A percentile compares a stretch with the other conserved stretches of the same genome.
phyloP scores from a whole-genome alignment of 2,113 vertebrate species.

The Oryzias curvinotus region DNA sequence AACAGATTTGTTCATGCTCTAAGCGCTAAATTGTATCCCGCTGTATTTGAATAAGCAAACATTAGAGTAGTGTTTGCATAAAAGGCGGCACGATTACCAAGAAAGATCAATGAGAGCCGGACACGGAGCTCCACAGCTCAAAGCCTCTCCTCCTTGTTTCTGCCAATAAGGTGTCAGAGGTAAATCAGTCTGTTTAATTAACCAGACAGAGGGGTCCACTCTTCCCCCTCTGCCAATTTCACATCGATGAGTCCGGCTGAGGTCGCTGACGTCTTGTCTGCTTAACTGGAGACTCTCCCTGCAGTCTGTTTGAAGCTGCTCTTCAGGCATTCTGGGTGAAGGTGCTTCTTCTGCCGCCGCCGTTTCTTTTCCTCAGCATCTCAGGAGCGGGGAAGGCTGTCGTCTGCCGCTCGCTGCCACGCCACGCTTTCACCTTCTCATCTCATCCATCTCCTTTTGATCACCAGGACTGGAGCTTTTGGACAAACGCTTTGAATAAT shows the following conservation, averaged over 20 bases:
- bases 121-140: constrained; percentile 33
- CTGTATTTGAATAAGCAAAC: too few species aligned
- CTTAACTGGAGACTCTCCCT: too few species aligned
- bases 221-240: constrained; percentile 68
- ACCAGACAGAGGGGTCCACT: constrained; percentile 50
- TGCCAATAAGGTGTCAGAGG: constrained; percentile 27
- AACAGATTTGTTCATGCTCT: too few species aligned
- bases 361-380: constrained; percentile 35
- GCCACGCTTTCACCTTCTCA: constrained; percentile 26
- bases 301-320: constrained; percentile 48
- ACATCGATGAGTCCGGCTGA: constrained; percentile 66
- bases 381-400: constrained; percentile 31
- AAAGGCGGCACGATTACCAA: constrained; percentile 15
- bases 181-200: constrained; percentile 64
- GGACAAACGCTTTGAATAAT: neutral
- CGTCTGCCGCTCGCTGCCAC: constrained; percentile 32
- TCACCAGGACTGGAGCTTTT: constrained; percentile 11
- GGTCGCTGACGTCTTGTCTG: constrained; percentile 35
- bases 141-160: constrained; percentile 26
- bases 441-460: constrained; percentile 18
- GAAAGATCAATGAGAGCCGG: constrained; percentile 15
- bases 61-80: neutral
- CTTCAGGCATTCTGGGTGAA: constrained; percentile 35
- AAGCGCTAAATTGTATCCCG: too few species aligned
- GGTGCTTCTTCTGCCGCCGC: constrained; percentile 37